Base-by-base conservation (phyloP, 2,888 invertebrate species). In the Aporophyla nigra region DNA sequence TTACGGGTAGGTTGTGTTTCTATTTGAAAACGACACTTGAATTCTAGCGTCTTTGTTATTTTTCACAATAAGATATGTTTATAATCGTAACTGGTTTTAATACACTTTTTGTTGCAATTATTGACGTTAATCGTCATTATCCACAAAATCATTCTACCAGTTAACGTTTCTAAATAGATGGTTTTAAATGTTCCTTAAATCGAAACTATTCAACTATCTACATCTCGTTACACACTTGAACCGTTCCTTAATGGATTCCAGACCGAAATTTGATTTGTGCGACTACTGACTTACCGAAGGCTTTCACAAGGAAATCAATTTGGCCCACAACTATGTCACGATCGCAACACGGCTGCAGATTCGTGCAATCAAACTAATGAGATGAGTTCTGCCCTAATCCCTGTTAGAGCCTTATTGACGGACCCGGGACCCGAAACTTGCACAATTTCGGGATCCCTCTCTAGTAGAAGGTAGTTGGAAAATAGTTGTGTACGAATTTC, bases 291-390 rank as follows among this genome's bases (percentile, higher is more conserved):
- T 84, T 81, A 83, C 77, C 68, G 63, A 76, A 80, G 74, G 83
- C 78, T 84, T 82, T 78, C 70, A 43, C 76, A 77, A 83, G 83
- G 79, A 85, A 86, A 83, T 85, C 80, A 86, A 87, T 80, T 85
- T 79, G 51, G 67, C 27, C 77, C 77, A 76, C 83, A 85, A 82
- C 84, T 86, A 85, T 85, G 82, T 79, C 85, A 77, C 79, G 78
- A 76, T 84, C 73, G 83, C 85, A 85, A 86, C 86, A 86, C 68
- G 83, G 87, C 82, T 90, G 90, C 89, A 91, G 90, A 88, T 90
- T 88, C 87, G 58, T 88, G 90, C 91, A 91, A 92, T 93, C 91
- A 91, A 89, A 91, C 87, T 93, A 93, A 93, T 93, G 92, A 92
- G 90, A 90, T 89, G 91, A 92, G 92, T 92, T 92, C 90, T 85